These are phyloP conservation scores for Ictalurus furcatus DNA, from an alignment of 2,113 vertebrate genomes.

Conservation along the genomic window DNA sequence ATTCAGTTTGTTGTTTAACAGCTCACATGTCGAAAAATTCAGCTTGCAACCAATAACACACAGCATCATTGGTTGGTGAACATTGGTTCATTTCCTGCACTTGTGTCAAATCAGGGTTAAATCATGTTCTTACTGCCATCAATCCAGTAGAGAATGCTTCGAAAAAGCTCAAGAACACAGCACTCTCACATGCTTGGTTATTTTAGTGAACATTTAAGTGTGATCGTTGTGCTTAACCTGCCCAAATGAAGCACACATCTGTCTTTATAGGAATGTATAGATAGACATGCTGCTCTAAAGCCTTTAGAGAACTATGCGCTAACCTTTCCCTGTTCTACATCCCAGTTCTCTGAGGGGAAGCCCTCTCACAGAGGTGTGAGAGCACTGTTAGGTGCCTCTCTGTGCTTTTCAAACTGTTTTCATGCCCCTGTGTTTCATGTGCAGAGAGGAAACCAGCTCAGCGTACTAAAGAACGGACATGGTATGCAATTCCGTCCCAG, in stretches of 20 bases:
- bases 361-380: background rate
- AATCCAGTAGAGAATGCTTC: background rate
- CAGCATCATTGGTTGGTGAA: too few relatives aligned
- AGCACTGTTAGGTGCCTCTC: background rate
- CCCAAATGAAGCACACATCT: background rate
- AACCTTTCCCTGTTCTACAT: background rate
- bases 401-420: background rate
- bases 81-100: background rate
- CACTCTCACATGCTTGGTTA: background rate
- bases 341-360: background rate
- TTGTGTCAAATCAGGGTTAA: background rate
- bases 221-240: background rate
- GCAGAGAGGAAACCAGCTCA: conserved; percentile 1
- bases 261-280: background rate
- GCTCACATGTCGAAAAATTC: background rate
- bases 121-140: background rate
- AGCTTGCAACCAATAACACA: background rate
- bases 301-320: too few relatives aligned
- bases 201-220: background rate
- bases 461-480: background rate
- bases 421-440: background rate
- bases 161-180: background rate
- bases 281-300: background rate
- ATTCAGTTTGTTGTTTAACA: background rate
- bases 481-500: conserved; percentile 27